These are phyloP conservation scores for Acromyrmex echinatior DNA, from an alignment of 1,140 invertebrate species.

Conservation along the genomic window DNA sequence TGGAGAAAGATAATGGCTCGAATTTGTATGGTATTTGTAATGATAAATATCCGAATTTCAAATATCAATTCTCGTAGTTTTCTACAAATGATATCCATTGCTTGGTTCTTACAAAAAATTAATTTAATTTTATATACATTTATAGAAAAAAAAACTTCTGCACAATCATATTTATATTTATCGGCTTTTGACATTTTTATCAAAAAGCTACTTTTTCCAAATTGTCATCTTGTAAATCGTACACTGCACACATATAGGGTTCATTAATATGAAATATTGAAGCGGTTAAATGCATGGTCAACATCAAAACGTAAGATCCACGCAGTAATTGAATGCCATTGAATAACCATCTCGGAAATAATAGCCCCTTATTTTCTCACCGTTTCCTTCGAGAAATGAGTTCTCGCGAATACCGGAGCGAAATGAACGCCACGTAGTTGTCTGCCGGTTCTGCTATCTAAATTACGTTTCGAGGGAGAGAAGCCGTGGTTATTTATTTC, in stretches of 20 bases:
- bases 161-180: not conserved
- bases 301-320: constrained; percentile 51
- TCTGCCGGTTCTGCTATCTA: constrained; percentile 77
- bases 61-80: not conserved
- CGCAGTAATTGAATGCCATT: constrained; percentile 62
- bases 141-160: not conserved
- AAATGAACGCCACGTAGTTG: constrained; percentile 72
- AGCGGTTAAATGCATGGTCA: constrained; percentile 32
- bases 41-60: constrained; percentile 1
- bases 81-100: not conserved
- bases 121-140: constrained; percentile 27
- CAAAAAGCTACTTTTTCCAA: not conserved
- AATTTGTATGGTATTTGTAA: not conserved
- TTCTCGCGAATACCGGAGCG: constrained; percentile 76
- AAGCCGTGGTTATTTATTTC: constrained; percentile 80
- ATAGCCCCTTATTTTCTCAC: constrained; percentile 61
- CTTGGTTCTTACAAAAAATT: not conserved
- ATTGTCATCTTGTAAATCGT: constrained; percentile 11
- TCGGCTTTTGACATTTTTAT: not conserved
- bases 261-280: constrained; percentile 5
- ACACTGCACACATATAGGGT: not conserved
- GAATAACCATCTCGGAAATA: constrained; percentile 65
- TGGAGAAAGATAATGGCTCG: constrained; percentile 5
- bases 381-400: constrained; percentile 75
- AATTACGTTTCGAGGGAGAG: constrained; percentile 79